These are phyloP conservation scores for Diadegma fenestrale DNA, from an alignment of 2,888 invertebrate genomes.

Conservation along the genomic window DNA sequence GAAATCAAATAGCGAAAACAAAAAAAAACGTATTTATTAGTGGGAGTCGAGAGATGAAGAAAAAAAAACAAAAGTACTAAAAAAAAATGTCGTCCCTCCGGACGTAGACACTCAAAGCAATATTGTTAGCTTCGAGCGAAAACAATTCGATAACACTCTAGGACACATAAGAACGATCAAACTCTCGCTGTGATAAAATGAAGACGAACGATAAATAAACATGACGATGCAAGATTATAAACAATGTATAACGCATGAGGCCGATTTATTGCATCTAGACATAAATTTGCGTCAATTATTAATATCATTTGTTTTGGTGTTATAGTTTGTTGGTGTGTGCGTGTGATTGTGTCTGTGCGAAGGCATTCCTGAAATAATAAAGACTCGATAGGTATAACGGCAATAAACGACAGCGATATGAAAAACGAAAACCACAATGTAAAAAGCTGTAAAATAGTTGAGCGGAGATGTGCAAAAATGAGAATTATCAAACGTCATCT, in stretches of 20 bases:
- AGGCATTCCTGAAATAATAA: slow-evolving; percentile 73
- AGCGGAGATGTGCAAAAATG: slow-evolving; percentile 32
- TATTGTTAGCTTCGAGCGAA: slow-evolving; percentile 59
- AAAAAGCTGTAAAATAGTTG: slow-evolving; percentile 46
- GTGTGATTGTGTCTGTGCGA: slow-evolving; percentile 56
- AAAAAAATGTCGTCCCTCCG: slow-evolving; percentile 77
- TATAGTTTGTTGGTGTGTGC: slow-evolving; percentile 24
- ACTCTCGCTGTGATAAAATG: slow-evolving; percentile 59
- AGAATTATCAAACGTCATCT: neutral
- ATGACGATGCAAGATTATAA: slow-evolving; percentile 51
- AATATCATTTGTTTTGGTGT: slow-evolving; percentile 20
- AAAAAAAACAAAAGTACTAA: neutral
- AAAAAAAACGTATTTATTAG: slow-evolving; percentile 24
- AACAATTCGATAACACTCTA: slow-evolving; percentile 56
- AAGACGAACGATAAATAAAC: slow-evolving; percentile 52
- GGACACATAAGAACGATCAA: slow-evolving; percentile 49
- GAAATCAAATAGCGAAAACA: slow-evolving; percentile 78
- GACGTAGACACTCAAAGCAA: slow-evolving; percentile 81
- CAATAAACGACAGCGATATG: slow-evolving; percentile 63
- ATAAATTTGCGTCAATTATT: slow-evolving; percentile 17
- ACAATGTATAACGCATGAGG: slow-evolving; percentile 22
- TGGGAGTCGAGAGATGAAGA: slow-evolving; percentile 75
- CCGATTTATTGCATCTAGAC: slow-evolving; percentile 34
- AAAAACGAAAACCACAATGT: slow-evolving; percentile 57
- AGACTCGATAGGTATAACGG: slow-evolving; percentile 53